These are phyloP conservation scores for Mystacides longicornis DNA, from an alignment of 2,888 invertebrate genomes.

Conservation along the genomic window DNA sequence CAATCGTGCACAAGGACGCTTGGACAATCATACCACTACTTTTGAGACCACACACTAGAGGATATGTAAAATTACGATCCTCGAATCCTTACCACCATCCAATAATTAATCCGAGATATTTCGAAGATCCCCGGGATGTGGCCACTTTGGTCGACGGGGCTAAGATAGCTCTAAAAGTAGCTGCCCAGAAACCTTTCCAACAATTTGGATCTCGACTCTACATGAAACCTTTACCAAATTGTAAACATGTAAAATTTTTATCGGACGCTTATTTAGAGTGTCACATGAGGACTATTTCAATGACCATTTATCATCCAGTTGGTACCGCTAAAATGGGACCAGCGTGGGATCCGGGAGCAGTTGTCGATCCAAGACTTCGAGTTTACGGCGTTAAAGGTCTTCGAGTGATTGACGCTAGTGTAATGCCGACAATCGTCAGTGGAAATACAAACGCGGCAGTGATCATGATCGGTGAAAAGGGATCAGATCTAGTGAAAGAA, in stretches of 20 bases:
- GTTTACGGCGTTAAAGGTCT: constrained; percentile 73
- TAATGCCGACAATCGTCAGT: constrained; percentile 83
- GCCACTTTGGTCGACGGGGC: constrained; percentile 77
- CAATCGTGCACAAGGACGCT: constrained; percentile 69
- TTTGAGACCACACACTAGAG: constrained; percentile 70
- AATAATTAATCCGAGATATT: constrained; percentile 86
- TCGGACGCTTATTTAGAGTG: constrained; percentile 83
- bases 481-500: constrained; percentile 76
- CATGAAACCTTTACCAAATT: constrained; percentile 70
- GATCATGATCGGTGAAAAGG: constrained; percentile 90
- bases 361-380: constrained; percentile 70
- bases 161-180: constrained; percentile 65
- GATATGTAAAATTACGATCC: constrained; percentile 66
- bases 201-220: constrained; percentile 74
- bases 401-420: constrained; percentile 78
- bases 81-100: constrained; percentile 84
- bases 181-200: constrained; percentile 68
- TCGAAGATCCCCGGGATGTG: constrained; percentile 71
- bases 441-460: constrained; percentile 88
- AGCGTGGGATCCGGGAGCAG: constrained; percentile 65
- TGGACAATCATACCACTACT: constrained; percentile 85
- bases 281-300: constrained; percentile 75
- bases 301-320: constrained; percentile 86
- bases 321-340: constrained; percentile 89
- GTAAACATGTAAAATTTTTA: constrained; percentile 62